Evolutionary conservation across 1,140 invertebrate species (phyloP).

Genomic region (Macrosteles quadrilineatus): DNA sequence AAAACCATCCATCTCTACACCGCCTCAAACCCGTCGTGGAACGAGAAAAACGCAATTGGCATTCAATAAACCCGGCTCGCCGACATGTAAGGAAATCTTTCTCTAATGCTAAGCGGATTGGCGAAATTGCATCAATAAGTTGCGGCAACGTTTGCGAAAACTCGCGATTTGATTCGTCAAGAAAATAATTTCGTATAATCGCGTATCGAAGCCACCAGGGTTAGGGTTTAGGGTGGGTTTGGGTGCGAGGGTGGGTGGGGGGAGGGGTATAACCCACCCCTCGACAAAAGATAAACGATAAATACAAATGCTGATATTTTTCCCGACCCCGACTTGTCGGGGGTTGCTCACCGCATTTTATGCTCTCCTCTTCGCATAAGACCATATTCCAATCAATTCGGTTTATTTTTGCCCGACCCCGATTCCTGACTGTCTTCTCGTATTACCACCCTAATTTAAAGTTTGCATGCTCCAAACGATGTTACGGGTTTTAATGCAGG

Average conservation of each 20-base stretch:
- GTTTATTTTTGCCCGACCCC: not conserved
- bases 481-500: not conserved
- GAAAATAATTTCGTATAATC: conserved; percentile 20
- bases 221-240: too few relatives aligned
- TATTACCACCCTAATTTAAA: conserved; percentile 11
- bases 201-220: not conserved
- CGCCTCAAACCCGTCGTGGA: too few relatives aligned
- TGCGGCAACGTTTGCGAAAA: conserved; percentile 16
- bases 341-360: conserved; percentile 11
- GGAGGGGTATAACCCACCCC: not conserved
- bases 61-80: conserved; percentile 10
- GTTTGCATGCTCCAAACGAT: conserved; percentile 1
- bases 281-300: conserved; percentile 27
- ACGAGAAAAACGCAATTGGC: conserved; percentile 15
- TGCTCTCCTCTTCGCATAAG: not conserved
- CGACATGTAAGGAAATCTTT: conserved; percentile 19
- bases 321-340: conserved; percentile 19
- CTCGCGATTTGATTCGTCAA: not conserved
- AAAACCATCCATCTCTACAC: too few relatives aligned
- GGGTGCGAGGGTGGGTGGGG: not conserved
- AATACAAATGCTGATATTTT: conserved; percentile 30
- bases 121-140: conserved; percentile 17
- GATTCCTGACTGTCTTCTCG: not conserved
- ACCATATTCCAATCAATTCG: conserved; percentile 22
- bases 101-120: not conserved